Evolutionary conservation across 2,113 vertebrate species (phyloP), one percentile per base, ranked within the genome.

Genomic region (Edolisoma coerulescens): DNA sequence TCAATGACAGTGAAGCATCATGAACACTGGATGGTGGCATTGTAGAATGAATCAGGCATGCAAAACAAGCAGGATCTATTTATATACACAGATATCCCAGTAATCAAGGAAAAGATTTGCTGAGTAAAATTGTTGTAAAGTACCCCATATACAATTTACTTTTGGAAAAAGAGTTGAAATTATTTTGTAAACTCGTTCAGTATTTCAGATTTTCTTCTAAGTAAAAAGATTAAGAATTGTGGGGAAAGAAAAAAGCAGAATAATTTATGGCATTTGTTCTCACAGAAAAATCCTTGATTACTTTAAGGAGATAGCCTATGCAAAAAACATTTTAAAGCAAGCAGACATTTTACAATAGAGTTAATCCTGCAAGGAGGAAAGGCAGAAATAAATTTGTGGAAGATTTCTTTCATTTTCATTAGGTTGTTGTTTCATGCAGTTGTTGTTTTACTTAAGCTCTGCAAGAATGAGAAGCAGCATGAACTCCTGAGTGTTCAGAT

Each of bases 21-120:
- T 1, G 37, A 94, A 94, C 90, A 44, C 79, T 96, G 96, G 87
- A 96, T 86, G 84, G 82, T 97, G 93, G 24, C 84, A 91, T 70
- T 93, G 93, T 70, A 85, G 75, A 96, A 93, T 94, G 82, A 93
- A 94, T 81, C 60, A 82, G 65, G 41, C 41, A 71, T 74, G 35
- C 45, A 80, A 87, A 93, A 65, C 54, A 70, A 47, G 59, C 21
- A 63, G 37, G 54, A 83, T 83, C 54, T 88, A 52, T 96, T 93
- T 90, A 90, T 90, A 70, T 16, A 56, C 18, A 47, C 13, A 64
- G 52, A 69, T 54, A 90, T 37, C 67, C 35, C 21, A 32, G 24
- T 83, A 80, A 90, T 88, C 42, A 90, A 63, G 49, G 42, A 59
- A 88, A 91, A 88, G 15, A 88, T 47, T 24, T 93, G 18, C 39